These are phyloP conservation scores for Salvelinus alpinus DNA, from an alignment of 2,113 vertebrate species.

Conservation along the genomic window DNA sequence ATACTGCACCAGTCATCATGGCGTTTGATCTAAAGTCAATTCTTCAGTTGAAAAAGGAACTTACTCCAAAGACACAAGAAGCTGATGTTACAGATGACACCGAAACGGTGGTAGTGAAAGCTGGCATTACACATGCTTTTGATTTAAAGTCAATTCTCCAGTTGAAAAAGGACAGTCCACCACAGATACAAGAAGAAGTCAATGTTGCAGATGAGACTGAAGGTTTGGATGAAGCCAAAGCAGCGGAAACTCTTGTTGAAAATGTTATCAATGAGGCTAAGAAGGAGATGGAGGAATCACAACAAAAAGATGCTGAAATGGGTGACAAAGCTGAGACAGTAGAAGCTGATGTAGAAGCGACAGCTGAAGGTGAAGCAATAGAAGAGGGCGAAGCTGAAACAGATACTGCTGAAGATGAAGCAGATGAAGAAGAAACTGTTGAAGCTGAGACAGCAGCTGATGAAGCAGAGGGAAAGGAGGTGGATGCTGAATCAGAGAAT, in stretches of 20 bases:
- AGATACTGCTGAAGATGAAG: no score
- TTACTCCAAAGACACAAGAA: neutral
- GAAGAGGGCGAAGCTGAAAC: no score
- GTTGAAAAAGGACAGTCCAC: conserved; percentile 57
- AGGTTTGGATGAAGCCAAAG: conserved; percentile 9
- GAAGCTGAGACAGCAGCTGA: no score
- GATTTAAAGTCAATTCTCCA: conserved; percentile 81
- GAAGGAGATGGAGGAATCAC: conserved; percentile 25
- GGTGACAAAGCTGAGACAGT: conserved; percentile 15
- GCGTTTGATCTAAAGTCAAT: conserved; percentile 84
- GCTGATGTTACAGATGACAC: neutral
- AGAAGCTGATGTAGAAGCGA: neutral
- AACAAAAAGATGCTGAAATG: neutral
- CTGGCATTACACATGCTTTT: conserved; percentile 61
- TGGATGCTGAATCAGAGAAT: no score
- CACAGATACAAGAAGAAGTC: neutral
- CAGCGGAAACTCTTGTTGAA: conserved; percentile 50
- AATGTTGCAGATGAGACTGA: neutral
- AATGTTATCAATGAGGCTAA: conserved; percentile 45
- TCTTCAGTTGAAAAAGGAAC: conserved; percentile 68
- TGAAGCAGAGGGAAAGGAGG: no score
- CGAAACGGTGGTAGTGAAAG: conserved; percentile 25
- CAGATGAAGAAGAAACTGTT: no score
- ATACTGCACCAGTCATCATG: conserved; percentile 68
- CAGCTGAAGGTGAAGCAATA: conserved; percentile 15